Percentiles rank a stretch among this genome's conserved stretches.
These are phyloP conservation scores for Aphrocallistes beatrix DNA, from an alignment of 37 sponge, comb jelly and placozoan species.

Conservation along the genomic window DNA sequence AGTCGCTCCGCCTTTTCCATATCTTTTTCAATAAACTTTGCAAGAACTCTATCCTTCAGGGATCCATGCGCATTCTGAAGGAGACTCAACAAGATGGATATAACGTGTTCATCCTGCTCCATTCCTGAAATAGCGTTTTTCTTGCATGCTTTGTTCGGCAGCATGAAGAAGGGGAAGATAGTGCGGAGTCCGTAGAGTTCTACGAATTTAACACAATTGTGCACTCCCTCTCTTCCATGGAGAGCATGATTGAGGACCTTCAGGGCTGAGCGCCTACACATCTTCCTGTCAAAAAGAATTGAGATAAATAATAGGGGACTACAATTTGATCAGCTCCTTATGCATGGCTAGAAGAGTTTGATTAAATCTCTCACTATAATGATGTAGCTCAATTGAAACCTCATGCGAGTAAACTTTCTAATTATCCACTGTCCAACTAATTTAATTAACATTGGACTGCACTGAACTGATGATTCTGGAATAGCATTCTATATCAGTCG, in stretches of 20 bases:
- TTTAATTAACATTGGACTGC: too few relatives aligned
- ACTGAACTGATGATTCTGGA: too few relatives aligned
- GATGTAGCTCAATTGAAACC: too few relatives aligned
- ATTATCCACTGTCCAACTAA: too few relatives aligned
- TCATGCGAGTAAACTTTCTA: too few relatives aligned
- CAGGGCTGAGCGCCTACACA: constrained; percentile 55
- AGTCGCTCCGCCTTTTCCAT: constrained; percentile 85
- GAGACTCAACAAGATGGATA: constrained; percentile 72
- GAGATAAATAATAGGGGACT: not conserved
- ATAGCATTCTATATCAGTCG: too few relatives aligned
- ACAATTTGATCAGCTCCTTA: too few relatives aligned
- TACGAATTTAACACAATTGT: constrained; percentile 83
- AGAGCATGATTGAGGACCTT: constrained; percentile 92
- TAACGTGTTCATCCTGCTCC: constrained; percentile 82
- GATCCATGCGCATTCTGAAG: constrained; percentile 43
- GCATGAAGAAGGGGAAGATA: constrained; percentile 94
- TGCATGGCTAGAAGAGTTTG: too few relatives aligned
- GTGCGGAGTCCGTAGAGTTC: constrained; percentile 84
- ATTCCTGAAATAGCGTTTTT: constrained; percentile 32
- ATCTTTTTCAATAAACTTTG: constrained; percentile 91
- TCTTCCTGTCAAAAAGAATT: constrained; percentile 47
- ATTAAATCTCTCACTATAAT: too few relatives aligned
- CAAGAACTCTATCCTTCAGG: constrained; percentile 42
- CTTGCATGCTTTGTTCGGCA: constrained; percentile 41
- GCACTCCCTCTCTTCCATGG: constrained; percentile 55